These are phyloP conservation scores for Aplocera efformata DNA, from an alignment of 2,888 invertebrate species.

Conservation along the genomic window DNA sequence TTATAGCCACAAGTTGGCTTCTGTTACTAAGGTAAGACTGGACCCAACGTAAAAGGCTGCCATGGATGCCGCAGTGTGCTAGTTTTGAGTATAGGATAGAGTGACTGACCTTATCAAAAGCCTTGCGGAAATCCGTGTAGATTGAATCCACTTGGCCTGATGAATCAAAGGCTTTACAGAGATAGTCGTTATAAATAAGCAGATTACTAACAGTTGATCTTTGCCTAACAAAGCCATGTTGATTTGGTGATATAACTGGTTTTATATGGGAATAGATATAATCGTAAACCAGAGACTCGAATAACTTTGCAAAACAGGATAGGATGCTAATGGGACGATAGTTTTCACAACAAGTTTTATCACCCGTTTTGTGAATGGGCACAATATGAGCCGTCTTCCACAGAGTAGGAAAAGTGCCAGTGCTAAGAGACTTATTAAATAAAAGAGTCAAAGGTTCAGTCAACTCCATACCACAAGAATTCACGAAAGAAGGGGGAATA, in stretches of 20 bases:
- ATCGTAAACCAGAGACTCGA: conserved; percentile 9
- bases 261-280: conserved; percentile 5
- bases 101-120: conserved; percentile 21
- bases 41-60: conserved; percentile 11
- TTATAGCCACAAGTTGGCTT: background rate
- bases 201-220: conserved; percentile 14
- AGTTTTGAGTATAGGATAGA: conserved; percentile 3
- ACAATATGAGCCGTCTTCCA: conserved; percentile 23
- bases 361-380: conserved; percentile 21
- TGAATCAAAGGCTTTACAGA: conserved; percentile 6
- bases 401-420: conserved; percentile 13
- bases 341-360: conserved; percentile 10
- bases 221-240: conserved; percentile 11
- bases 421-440: conserved; percentile 17
- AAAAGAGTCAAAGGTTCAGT: conserved; percentile 3
- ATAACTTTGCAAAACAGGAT: conserved; percentile 13
- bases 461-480: conserved; percentile 1
- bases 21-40: conserved; percentile 11
- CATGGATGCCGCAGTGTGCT: conserved; percentile 11
- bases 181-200: conserved; percentile 5
- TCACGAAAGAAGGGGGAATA: conserved; percentile 7
- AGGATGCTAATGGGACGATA: conserved; percentile 14
- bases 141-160: conserved; percentile 12
- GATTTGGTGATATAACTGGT: conserved; percentile 4
- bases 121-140: conserved; percentile 13